Conservation (phyloP, 2,797 vertebrate genomes). For the Scomberomorus guttatus region DNA sequence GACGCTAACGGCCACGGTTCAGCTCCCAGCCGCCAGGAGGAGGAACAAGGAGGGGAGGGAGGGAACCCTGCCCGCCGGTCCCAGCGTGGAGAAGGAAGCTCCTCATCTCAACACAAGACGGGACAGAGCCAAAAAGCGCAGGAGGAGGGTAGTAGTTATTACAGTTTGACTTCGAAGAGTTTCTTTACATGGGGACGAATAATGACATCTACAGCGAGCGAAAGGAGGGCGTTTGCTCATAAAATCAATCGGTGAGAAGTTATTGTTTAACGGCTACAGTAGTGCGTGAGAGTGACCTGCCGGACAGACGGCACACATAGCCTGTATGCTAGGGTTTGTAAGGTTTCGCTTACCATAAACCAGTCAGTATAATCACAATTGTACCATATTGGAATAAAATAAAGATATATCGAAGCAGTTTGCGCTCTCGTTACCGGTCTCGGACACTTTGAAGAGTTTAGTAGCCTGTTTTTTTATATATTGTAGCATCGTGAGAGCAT, state of each 20-base stretch:
- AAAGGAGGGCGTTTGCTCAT: slow-evolving; percentile 93
- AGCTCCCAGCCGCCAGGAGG: slow-evolving; percentile 84
- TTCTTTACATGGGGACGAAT: slow-evolving; percentile 77
- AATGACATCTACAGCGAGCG: slow-evolving; percentile 87
- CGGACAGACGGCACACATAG: slow-evolving; percentile 62
- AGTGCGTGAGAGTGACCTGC: slow-evolving; percentile 60
- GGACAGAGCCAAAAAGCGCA: slow-evolving; percentile 48
- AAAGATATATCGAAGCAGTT: not conserved
- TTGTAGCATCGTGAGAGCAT: slow-evolving; percentile 18
- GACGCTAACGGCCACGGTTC: slow-evolving; percentile 16
- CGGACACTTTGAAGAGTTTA: slow-evolving; percentile 17
- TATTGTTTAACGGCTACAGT: slow-evolving; percentile 48
- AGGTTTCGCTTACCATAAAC: slow-evolving; percentile 12
- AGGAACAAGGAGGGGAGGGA: slow-evolving; percentile 80
- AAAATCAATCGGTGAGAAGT: slow-evolving; percentile 93
- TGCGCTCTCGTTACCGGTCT: not conserved
- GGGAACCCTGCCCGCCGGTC: slow-evolving; percentile 40
- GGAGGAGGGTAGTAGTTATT: slow-evolving; percentile 46
- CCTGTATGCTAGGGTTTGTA: slow-evolving; percentile 67
- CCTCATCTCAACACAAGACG: slow-evolving; percentile 57
- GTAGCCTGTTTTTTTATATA: not conserved
- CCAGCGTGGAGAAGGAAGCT: slow-evolving; percentile 83
- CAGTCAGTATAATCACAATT: not conserved
- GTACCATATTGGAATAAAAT: not conserved
- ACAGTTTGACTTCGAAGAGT: slow-evolving; percentile 55